A percentile compares a stretch with the other conserved stretches of the same genome.
phyloP scores from a whole-genome alignment of 1,140 invertebrate genomes.

The Rhyzopertha dominica region DNA sequence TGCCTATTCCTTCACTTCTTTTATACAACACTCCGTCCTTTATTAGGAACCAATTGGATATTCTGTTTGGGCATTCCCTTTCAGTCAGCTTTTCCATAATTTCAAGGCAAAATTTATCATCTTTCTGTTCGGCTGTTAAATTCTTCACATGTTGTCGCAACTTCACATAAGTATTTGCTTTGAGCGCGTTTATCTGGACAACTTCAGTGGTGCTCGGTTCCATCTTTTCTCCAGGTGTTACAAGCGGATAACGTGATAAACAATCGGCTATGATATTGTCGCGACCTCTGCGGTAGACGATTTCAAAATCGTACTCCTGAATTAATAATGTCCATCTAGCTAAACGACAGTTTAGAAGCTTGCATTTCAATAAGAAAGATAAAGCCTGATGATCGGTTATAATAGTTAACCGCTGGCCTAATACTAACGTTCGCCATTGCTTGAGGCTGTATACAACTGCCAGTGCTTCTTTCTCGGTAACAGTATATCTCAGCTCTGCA shows the following conservation, averaged over 20 bases:
- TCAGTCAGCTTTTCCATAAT: too few relatives aligned
- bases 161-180: too few relatives aligned
- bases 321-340: background rate
- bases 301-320: slow-evolving; percentile 3
- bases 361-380: background rate
- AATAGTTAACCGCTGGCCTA: background rate
- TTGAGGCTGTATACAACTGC: background rate
- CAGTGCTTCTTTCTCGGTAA: slow-evolving; percentile 11
- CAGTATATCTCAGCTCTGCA: slow-evolving; percentile 2
- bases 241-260: background rate
- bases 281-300: background rate
- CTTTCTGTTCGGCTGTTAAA: too few relatives aligned
- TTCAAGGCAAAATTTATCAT: too few relatives aligned
- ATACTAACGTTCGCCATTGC: background rate
- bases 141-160: too few relatives aligned
- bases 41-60: too few relatives aligned
- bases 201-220: too few relatives aligned
- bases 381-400: slow-evolving; percentile 1
- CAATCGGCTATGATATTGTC: background rate
- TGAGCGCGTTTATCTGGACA: too few relatives aligned
- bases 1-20: too few relatives aligned
- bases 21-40: too few relatives aligned
- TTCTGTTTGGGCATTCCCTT: too few relatives aligned
- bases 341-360: background rate
- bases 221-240: too few relatives aligned